Conservation (phyloP, 2,888 invertebrate genomes). For the Dromius quadrimaculatus region DNA sequence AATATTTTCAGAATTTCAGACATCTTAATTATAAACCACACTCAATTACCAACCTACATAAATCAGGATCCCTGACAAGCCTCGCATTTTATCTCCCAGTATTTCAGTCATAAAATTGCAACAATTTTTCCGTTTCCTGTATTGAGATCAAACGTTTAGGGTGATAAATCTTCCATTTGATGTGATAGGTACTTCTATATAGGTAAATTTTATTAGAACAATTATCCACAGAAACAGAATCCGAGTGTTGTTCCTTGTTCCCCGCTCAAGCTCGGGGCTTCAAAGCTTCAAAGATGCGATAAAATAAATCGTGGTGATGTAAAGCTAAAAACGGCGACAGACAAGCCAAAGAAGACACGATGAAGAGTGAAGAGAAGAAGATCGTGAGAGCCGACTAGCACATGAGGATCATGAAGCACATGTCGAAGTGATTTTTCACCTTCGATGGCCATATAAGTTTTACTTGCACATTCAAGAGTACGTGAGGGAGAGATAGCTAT, state of each 20-base stretch:
- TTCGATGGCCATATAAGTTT: slow-evolving; percentile 7
- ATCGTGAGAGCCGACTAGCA: slow-evolving; percentile 22
- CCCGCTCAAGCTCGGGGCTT: slow-evolving; percentile 3
- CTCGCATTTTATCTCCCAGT: no score
- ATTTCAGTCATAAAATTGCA: no score
- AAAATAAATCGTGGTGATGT: slow-evolving; percentile 20
- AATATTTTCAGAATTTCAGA: no score
- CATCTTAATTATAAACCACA: no score
- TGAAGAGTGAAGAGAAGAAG: neutral
- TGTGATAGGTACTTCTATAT: slow-evolving; percentile 9
- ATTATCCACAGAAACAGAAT: slow-evolving; percentile 4
- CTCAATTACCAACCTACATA: no score
- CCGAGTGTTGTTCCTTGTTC: neutral
- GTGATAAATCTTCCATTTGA: neutral
- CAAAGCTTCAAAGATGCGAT: slow-evolving; percentile 14
- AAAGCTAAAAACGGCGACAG: slow-evolving; percentile 19
- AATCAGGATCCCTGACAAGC: no score
- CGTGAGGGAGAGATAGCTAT: no score
- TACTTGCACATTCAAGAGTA: neutral
- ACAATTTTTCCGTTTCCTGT: neutral
- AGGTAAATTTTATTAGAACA: slow-evolving; percentile 37
- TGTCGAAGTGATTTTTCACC: slow-evolving; percentile 21
- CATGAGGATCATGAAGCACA: slow-evolving; percentile 35
- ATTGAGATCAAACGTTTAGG: neutral
- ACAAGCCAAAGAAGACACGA: neutral